Evolutionary conservation across 1,140 invertebrate genomes (phyloP), one percentile per base, ranked within the genome.

Genomic region (Leptinotarsa lineolata): DNA sequence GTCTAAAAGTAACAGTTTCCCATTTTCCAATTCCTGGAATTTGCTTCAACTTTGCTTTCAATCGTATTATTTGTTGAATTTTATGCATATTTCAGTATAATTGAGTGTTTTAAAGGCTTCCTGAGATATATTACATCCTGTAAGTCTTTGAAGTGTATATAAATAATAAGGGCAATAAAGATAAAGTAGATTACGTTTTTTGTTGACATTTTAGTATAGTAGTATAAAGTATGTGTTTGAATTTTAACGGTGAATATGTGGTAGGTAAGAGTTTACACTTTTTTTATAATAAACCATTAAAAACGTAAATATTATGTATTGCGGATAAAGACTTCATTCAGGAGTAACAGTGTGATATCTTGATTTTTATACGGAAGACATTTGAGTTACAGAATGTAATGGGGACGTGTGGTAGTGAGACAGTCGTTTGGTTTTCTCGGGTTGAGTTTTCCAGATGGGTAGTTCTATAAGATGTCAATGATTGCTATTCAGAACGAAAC

Each of bases 181-280:
- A 71, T 71, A 71, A 71, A 63, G 58, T 24, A 59, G 54, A 71
- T 71, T 59, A 71, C 21, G 58, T 64, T 59, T 71, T 59, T 15
- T 71, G 69, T 71, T 71, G 69, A 71, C 69, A 71, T 71, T 63
- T 63, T 71, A 61, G 59, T 71, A 54, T 54, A 71, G 69, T 71
- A 63, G 67, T 22, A 63, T 54, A 71, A 71, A 63, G 59, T 46
- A 30, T 64, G 59, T 63, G 69, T 71, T 71, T 71, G 60, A 71
- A 71, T 71, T 71, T 71, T 59, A 63, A 30, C 60, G 24, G 24
- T 46, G 21, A 68, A 30, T 71, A 63, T 71, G 69, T 71, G 69
- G 69, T 71, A 71, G 69, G 69, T 39, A 63, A 30, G 13, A 44
- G 45, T 71, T 63, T 71, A 71, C 20, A 24, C 60, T 13, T 54